Evolutionary conservation across 2,113 vertebrate genomes (phyloP).

Genomic region (Dermatemys mawii): DNA sequence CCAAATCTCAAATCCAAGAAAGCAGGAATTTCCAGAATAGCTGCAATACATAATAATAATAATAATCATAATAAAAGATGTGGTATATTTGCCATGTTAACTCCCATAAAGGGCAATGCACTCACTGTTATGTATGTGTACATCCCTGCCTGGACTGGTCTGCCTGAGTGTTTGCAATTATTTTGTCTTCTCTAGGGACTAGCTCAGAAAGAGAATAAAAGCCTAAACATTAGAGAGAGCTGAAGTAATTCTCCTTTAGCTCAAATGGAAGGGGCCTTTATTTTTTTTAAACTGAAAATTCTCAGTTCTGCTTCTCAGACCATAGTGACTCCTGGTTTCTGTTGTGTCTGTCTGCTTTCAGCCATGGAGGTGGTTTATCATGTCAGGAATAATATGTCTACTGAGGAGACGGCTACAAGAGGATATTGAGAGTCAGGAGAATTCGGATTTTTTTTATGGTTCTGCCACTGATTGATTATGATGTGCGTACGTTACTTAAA

Average conservation of each 20-base stretch:
- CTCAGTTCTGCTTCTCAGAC: background rate
- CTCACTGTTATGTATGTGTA: background rate
- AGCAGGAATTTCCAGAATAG: background rate
- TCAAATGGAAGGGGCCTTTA: background rate
- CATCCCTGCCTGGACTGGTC: no score
- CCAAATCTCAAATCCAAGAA: background rate
- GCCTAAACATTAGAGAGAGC: background rate
- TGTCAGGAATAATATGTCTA: background rate
- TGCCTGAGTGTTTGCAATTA: background rate
- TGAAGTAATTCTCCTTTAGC: background rate
- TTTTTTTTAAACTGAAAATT: background rate
- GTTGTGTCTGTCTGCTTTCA: background rate
- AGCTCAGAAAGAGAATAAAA: background rate
- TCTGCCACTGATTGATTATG: background rate
- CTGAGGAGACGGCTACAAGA: background rate
- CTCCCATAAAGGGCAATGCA: background rate
- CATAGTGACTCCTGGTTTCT: background rate
- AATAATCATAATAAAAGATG: background rate
- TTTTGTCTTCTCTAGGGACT: background rate
- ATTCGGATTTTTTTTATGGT: background rate
- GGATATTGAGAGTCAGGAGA: background rate
- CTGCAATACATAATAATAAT: background rate
- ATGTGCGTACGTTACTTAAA: background rate
- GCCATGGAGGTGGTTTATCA: background rate
- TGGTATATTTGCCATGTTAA: rapidly evolving